Evolutionary conservation across 2,797 vertebrate genomes (phyloP).

Genomic region (Manis crassicaudata): DNA sequence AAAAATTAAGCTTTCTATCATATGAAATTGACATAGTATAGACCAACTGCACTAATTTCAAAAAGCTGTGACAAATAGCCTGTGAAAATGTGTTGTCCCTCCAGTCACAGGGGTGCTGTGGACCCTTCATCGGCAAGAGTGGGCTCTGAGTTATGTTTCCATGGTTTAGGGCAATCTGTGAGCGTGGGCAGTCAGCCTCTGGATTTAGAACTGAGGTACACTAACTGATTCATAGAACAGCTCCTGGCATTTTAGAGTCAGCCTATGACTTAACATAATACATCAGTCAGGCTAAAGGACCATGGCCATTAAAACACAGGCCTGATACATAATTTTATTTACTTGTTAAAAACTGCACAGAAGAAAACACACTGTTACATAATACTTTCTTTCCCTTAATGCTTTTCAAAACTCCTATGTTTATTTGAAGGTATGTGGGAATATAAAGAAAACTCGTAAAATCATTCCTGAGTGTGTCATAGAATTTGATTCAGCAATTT

Average conservation of each 20-base stretch:
- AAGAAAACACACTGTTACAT: neutral
- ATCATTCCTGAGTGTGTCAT: neutral
- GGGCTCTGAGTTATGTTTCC: neutral
- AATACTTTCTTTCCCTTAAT: neutral
- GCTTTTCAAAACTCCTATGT: neutral
- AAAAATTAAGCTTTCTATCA: slow-evolving; percentile 51
- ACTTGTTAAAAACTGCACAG: neutral
- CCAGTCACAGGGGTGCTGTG: fast-evolving
- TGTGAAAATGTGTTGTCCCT: neutral
- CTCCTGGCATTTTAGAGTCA: neutral
- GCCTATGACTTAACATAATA: neutral
- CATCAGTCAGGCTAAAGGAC: neutral
- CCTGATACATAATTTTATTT: neutral
- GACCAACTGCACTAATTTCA: slow-evolving; percentile 26
- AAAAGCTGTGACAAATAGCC: neutral
- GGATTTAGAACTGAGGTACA: neutral
- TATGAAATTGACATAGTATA: slow-evolving; percentile 27
- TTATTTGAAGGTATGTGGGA: neutral
- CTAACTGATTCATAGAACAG: neutral
- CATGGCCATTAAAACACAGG: neutral
- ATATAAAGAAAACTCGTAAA: neutral
- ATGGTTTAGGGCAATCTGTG: neutral
- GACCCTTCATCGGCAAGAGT: neutral
- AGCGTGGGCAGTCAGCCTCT: neutral
- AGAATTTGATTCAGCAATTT: neutral